Base-by-base conservation (phyloP, 2,888 invertebrate species). In the Diplazon laetatorius region DNA sequence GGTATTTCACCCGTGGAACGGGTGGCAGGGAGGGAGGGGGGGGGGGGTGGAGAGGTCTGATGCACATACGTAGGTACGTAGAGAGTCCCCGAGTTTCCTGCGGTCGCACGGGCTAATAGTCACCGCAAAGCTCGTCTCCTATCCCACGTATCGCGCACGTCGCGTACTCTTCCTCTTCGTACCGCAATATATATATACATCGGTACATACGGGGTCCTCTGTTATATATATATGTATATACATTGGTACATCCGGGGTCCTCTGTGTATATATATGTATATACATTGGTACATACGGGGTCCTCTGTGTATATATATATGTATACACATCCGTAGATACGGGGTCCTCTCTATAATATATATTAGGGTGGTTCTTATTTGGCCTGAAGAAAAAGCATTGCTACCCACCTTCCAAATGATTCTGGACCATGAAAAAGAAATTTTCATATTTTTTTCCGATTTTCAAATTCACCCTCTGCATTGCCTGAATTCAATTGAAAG, bases 81-180 rank as follows among this genome's bases (percentile, higher is more conserved):
- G 63, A 35, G 14, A 35, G 35, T 14, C 37, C 55, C 57, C 48
- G 62, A 74, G 71, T 75, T 78, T 78, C 66, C 65, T 78, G 74
- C 78, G 66, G 78, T 78, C 55, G 60, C 74, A 66, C 55, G 55
- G 70, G 60, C 78, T 70, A 74, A 78, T 78, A 74, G 78, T 71
- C 78, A 78, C 78, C 74, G 78, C 78, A 75, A 71, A 62, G 66
- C 77, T 39, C 63, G 55, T 69, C 42, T 48, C 48, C 52, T 39
- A 37, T 18, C 69, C n/a, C 48, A 52, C 39, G 12, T 14, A 66
- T 50, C 18, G 42, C 14, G 63, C 35, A 46, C 48, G 62, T 42
- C 30, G 35, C 20, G n/a, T 50, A 55, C 35, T 70, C 59, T 48
- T 37, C 22, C 20, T 22, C 20, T 48, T 22, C 59, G 35, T 22